Conservation (phyloP, 2,113 vertebrate species). For the Columba livia region DNA sequence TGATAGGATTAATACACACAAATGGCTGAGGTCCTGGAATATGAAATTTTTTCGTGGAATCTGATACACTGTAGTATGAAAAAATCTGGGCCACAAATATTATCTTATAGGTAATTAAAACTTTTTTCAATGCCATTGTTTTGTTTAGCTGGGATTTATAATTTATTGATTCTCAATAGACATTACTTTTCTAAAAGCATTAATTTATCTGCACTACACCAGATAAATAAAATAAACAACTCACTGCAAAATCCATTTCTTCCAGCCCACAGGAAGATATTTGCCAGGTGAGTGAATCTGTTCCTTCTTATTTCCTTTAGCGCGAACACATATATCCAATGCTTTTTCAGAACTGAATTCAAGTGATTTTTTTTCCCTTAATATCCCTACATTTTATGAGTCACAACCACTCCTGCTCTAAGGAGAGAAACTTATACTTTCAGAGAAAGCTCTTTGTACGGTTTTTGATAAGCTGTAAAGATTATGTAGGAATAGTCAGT, state of each 20-base stretch:
- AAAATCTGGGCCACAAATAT: not conserved
- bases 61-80: not conserved
- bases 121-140: not conserved
- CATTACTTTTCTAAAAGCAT: not conserved
- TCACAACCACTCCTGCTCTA: not conserved
- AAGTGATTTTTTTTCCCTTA: not conserved
- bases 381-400: not conserved
- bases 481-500: not conserved
- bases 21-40: not conserved
- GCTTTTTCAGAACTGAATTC: not conserved
- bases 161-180: not conserved
- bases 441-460: not conserved
- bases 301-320: not conserved
- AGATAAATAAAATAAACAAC: not conserved
- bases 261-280: not conserved
- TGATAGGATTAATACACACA: not conserved
- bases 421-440: not conserved
- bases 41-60: not conserved
- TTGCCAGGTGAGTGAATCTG: not conserved
- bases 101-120: not conserved
- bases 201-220: not conserved
- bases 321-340: not conserved
- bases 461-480: not conserved
- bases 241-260: not conserved
- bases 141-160: not conserved